Percentiles rank a stretch among this genome's conserved stretches.
phyloP scores from a whole-genome alignment of 2,113 vertebrate genomes.

The Channa argus region DNA sequence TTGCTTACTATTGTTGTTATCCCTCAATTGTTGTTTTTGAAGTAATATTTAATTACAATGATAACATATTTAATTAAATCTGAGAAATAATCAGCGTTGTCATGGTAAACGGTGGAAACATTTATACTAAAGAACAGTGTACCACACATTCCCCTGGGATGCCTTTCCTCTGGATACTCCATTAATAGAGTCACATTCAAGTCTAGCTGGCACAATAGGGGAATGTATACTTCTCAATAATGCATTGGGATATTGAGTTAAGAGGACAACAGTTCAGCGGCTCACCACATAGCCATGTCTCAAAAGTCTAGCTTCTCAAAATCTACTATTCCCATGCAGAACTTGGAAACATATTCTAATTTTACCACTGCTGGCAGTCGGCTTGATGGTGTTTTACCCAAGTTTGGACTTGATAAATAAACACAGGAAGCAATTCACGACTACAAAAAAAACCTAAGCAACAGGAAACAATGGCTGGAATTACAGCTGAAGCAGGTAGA shows the following conservation, averaged over 20 bases:
- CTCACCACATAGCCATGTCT: constrained; percentile 17
- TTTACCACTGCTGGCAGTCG: background rate
- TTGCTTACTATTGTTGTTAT: too few species aligned
- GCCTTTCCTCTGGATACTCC: constrained; percentile 30
- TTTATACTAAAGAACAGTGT: background rate
- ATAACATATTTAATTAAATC: background rate
- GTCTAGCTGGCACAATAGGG: constrained; percentile 49
- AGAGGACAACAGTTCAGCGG: constrained; percentile 37
- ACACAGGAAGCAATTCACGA: constrained; percentile 9
- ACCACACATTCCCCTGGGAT: background rate
- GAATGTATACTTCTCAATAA: constrained; percentile 65
- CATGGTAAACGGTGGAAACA: background rate
- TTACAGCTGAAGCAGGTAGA: constrained; percentile 49
- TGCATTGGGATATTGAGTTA: constrained; percentile 54
- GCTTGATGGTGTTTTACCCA: background rate
- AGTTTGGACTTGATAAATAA: background rate
- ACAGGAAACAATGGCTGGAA: constrained; percentile 28
- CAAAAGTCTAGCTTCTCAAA: background rate
- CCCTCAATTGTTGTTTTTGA: too few species aligned
- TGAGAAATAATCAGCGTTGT: background rate
- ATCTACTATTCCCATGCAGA: background rate
- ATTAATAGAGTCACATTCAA: constrained; percentile 44
- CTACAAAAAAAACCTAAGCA: background rate
- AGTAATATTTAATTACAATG: too few species aligned
- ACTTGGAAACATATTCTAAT: background rate